phyloP scores from a whole-genome alignment of 2,797 vertebrate genomes.

The Etheostoma nigrum region DNA sequence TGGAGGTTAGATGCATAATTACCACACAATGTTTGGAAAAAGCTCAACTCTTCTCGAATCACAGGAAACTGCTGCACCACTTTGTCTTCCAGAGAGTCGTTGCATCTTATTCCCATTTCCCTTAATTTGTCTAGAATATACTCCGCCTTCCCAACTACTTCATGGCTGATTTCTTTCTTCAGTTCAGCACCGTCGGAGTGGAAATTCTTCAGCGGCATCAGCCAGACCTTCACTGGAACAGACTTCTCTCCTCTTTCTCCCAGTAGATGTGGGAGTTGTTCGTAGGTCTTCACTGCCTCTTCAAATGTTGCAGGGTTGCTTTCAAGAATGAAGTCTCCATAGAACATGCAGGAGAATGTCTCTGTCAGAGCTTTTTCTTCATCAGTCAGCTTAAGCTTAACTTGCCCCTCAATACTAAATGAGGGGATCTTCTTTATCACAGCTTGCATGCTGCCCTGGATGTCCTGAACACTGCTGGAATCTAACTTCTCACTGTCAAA shows the following conservation, averaged over 20 bases:
- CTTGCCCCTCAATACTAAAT: too few species aligned
- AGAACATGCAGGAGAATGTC: conserved; percentile 68
- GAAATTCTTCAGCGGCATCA: conserved; percentile 64
- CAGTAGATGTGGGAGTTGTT: conserved; percentile 54
- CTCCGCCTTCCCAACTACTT: background rate
- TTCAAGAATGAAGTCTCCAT: conserved; percentile 61
- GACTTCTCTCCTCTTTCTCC: conserved; percentile 6
- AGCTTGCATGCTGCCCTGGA: too few species aligned
- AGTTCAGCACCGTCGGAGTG: background rate
- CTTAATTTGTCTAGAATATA: conserved; percentile 38
- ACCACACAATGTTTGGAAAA: conserved; percentile 30
- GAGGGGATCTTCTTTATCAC: too few species aligned
- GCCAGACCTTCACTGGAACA: conserved; percentile 69
- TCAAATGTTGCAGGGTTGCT: conserved; percentile 45
- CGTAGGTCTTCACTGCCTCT: conserved; percentile 55
- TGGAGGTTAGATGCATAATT: background rate
- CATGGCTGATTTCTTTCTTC: background rate
- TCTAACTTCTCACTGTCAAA: too few species aligned
- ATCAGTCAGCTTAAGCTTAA: conserved; percentile 20
- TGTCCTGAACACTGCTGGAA: too few species aligned
- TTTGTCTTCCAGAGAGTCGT: background rate
- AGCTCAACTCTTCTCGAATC: background rate
- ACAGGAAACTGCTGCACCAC: fast-evolving
- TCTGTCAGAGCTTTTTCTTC: conserved; percentile 2
- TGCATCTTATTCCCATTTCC: conserved; percentile 37